Evolutionary conservation across 1,140 invertebrate species (phyloP).

Genomic region (Trichonephila inaurata): DNA sequence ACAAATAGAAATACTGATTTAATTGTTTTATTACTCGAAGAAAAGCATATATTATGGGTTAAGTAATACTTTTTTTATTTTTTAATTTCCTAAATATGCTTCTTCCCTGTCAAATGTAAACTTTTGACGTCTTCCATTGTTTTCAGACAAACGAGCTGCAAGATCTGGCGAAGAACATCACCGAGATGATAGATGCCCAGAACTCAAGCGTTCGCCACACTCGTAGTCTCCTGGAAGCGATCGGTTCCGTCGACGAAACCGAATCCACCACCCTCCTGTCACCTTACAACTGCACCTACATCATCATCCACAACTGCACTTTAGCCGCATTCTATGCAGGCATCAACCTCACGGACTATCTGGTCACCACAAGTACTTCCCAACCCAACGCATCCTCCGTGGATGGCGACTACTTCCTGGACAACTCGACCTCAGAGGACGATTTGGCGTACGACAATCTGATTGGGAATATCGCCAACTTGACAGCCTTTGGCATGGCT

Average conservation of each 20-base stretch:
- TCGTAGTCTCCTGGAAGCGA: slow-evolving; percentile 3
- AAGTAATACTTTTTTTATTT: too few relatives aligned
- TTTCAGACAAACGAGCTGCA: slow-evolving; percentile 79
- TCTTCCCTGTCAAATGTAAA: too few relatives aligned
- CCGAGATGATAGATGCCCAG: slow-evolving; percentile 55
- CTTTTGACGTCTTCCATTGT: background rate
- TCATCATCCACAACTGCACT: slow-evolving; percentile 64
- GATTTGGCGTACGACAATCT: slow-evolving; percentile 25
- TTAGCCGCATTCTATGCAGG: slow-evolving; percentile 25
- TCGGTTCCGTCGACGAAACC: slow-evolving; percentile 5
- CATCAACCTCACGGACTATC: slow-evolving; percentile 40
- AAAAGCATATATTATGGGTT: too few relatives aligned
- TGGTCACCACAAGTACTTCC: background rate
- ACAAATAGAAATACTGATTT: too few relatives aligned
- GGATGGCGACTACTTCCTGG: slow-evolving; percentile 66
- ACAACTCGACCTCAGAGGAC: slow-evolving; percentile 53
- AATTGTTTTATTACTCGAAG: too few relatives aligned
- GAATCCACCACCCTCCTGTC: slow-evolving; percentile 12
- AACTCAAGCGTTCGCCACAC: slow-evolving; percentile 32
- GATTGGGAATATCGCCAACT: slow-evolving; percentile 42
- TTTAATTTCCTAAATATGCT: too few relatives aligned
- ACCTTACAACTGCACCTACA: slow-evolving; percentile 39
- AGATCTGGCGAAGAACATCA: slow-evolving; percentile 78
- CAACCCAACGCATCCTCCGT: background rate
- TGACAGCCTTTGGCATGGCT: slow-evolving; percentile 49